Evolutionary conservation across 2,888 invertebrate species (phyloP), one percentile per base, ranked within the genome.

Genomic region (Parnassius glacialis): DNA sequence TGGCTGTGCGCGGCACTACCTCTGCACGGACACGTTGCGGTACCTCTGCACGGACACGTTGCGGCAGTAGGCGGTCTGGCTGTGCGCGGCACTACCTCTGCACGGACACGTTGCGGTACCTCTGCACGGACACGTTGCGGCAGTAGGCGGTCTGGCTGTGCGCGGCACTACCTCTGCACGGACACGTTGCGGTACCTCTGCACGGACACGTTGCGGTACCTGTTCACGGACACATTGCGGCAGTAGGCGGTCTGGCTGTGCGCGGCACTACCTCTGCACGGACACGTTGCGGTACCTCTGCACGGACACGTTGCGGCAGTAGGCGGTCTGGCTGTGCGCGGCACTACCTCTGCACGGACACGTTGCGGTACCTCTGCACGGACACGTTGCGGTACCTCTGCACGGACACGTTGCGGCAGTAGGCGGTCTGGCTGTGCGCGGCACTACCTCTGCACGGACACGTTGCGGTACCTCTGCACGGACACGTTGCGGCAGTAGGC

Each of bases 361-460:
- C 45, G 45, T 45, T n/a, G 45, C 45, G 45, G 45, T 16, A 16
- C 20, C 20, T 20, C 20, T 20, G 20, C 20, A 20, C 20, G 20
- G 20, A 20, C 20, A 20, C 20, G 20, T 20, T 20, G 20, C 20
- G 20, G 20, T 20, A 20, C 20, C 20, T 20, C 20, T 20, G 20
- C 20, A 20, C 20, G 20, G 20, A 20, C 20, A 20, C 20, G 20
- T 20, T 20, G 20, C 20, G 20, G 16, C 95, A 82, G 25, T 11
- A 2, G 51, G 12, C 34, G 20, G 2, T 2, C 25, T 25, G 25
- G 25, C 25, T 25, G 25, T 25, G 25, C 3, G 25, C 25, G 2
- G 25, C 2, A 3, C 3, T 10, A 1, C 43, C 43, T 43, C 43
- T 43, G 43, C 43, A 43, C 10, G 43, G 43, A 10, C 43, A 43